phyloP scores from a whole-genome alignment of 2,888 invertebrate species.

The Carabus problematicus region DNA sequence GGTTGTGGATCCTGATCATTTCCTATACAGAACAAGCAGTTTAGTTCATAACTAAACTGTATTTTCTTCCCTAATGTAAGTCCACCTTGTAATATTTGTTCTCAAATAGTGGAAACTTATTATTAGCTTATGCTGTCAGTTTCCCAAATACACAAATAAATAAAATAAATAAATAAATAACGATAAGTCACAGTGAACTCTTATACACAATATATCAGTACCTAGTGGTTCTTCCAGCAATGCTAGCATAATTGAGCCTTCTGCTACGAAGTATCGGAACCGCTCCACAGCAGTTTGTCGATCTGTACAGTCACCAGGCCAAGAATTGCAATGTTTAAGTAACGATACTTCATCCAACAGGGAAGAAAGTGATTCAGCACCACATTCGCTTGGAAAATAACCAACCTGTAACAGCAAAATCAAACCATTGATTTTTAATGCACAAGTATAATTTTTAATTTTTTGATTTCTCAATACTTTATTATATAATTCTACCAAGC shows the following conservation, averaged over 20 bases:
- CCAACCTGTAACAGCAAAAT: slow-evolving; percentile 68
- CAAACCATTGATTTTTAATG: neutral
- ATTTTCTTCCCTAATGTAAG: no score
- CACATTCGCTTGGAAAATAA: slow-evolving; percentile 83
- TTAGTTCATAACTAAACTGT: neutral
- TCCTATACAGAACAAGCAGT: neutral
- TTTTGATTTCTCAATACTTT: no score
- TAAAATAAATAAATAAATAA: no score
- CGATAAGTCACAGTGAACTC: no score
- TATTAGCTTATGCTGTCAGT: no score
- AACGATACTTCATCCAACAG: slow-evolving; percentile 87
- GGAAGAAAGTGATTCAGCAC: slow-evolving; percentile 84
- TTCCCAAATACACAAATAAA: no score
- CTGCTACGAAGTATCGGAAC: slow-evolving; percentile 90
- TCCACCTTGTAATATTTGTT: no score
- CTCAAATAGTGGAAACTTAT: no score
- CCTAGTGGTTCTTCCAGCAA: slow-evolving; percentile 91
- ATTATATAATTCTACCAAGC: neutral
- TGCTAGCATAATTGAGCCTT: slow-evolving; percentile 87
- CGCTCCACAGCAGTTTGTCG: slow-evolving; percentile 70
- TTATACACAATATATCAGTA: no score
- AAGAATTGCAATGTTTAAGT: slow-evolving; percentile 75
- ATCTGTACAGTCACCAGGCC: slow-evolving; percentile 62
- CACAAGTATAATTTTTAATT: no score
- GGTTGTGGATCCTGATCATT: slow-evolving; percentile 83